Conservation (phyloP, 2,113 vertebrate genomes). For the Pardalotus punctatus region DNA sequence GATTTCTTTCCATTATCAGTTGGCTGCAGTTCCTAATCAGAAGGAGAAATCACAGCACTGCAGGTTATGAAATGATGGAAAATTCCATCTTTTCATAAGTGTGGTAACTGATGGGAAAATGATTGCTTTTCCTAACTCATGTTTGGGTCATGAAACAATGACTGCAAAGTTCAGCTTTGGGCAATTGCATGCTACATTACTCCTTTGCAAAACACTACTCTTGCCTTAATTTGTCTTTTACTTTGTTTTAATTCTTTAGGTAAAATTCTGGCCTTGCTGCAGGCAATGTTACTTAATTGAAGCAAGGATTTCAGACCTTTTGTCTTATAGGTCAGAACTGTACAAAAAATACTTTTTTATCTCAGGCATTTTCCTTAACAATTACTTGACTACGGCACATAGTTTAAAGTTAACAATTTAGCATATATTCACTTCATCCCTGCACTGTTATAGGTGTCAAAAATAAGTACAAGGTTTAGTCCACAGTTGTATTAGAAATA, state of each 20-base stretch:
- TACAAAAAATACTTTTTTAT: neutral
- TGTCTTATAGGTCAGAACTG: neutral
- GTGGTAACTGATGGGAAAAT: neutral
- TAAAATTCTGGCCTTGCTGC: neutral
- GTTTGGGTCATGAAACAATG: neutral
- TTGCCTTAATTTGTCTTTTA: neutral
- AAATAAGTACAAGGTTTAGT: neutral
- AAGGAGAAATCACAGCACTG: constrained; percentile 32
- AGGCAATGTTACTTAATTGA: neutral
- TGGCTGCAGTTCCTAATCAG: constrained; percentile 39
- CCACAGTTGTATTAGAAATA: neutral
- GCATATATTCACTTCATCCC: neutral
- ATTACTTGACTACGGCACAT: neutral
- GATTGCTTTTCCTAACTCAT: neutral
- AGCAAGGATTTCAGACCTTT: neutral
- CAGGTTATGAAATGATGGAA: constrained; percentile 52
- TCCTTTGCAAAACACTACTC: neutral
- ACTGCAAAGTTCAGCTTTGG: neutral
- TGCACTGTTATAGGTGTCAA: neutral
- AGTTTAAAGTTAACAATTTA: neutral
- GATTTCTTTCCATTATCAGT: constrained; percentile 49
- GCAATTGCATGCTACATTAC: neutral
- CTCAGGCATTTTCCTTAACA: neutral
- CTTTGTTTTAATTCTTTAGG: neutral
- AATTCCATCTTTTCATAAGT: constrained; percentile 37